These are phyloP conservation scores for Danio albolineatus DNA, from an alignment of 2,797 vertebrate species.

Conservation along the genomic window DNA sequence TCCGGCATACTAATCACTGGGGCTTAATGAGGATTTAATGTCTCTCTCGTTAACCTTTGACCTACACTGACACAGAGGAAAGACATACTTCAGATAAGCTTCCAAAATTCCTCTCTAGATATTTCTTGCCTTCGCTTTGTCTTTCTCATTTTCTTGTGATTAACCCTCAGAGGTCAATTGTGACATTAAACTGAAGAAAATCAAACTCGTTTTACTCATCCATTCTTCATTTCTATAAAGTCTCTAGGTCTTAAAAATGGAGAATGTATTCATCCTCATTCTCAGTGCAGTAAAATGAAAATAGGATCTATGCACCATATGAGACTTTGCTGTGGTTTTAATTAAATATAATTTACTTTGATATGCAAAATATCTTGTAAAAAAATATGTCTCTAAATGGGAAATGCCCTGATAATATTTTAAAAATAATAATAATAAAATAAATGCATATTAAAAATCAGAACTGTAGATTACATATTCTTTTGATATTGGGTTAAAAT, in stretches of 20 bases:
- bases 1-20: conserved; percentile 7
- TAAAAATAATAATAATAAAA: background rate
- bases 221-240: background rate
- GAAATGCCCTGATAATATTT: background rate
- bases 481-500: too few species aligned
- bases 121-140: conserved; percentile 38
- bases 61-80: conserved; percentile 25
- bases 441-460: background rate
- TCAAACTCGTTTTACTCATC: background rate
- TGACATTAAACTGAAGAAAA: background rate
- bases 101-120: conserved; percentile 51
- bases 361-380: background rate
- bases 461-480: background rate
- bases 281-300: background rate
- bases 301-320: background rate
- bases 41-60: conserved; percentile 48
- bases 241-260: background rate
- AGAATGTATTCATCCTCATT: background rate
- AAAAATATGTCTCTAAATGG: background rate
- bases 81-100: conserved; percentile 32
- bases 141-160: conserved; percentile 10
- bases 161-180: background rate
- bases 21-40: conserved; percentile 31
- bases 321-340: background rate
- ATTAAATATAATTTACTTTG: background rate